Evolutionary conservation across 2,797 vertebrate genomes (phyloP).

Genomic region (Sebastes nivosus): DNA sequence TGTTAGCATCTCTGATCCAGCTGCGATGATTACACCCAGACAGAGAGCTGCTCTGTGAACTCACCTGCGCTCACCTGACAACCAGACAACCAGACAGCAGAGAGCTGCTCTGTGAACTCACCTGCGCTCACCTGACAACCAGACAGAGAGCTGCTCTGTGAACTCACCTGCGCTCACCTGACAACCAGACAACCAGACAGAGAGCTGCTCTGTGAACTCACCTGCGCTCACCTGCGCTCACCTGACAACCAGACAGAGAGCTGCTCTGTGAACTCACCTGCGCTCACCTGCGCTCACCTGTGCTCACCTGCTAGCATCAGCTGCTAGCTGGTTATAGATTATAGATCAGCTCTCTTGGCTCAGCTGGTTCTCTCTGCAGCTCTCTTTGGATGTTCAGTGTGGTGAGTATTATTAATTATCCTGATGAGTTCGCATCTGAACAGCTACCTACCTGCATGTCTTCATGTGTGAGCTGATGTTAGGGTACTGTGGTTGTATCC

Average conservation of each 20-base stretch:
- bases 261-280: too few relatives aligned
- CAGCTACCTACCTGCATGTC: neutral
- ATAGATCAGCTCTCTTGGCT: neutral
- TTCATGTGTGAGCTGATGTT: neutral
- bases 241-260: too few relatives aligned
- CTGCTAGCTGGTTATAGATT: neutral
- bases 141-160: neutral
- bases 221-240: neutral
- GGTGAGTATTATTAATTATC: constrained; percentile 58
- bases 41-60: constrained; percentile 9
- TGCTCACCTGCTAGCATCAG: neutral
- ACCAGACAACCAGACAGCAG: constrained; percentile 36
- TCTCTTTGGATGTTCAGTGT: constrained; percentile 67
- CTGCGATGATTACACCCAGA: constrained; percentile 39
- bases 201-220: neutral
- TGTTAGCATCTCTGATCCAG: constrained; percentile 56
- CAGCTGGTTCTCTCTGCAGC: neutral
- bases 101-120: neutral
- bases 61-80: neutral
- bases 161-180: neutral
- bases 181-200: constrained; percentile 40
- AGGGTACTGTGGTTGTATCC: neutral
- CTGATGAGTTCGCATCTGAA: neutral
- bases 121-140: too few relatives aligned
- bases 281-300: too few relatives aligned